phyloP scores from a whole-genome alignment of 2,797 vertebrate species.

The Propithecus perrieri region DNA sequence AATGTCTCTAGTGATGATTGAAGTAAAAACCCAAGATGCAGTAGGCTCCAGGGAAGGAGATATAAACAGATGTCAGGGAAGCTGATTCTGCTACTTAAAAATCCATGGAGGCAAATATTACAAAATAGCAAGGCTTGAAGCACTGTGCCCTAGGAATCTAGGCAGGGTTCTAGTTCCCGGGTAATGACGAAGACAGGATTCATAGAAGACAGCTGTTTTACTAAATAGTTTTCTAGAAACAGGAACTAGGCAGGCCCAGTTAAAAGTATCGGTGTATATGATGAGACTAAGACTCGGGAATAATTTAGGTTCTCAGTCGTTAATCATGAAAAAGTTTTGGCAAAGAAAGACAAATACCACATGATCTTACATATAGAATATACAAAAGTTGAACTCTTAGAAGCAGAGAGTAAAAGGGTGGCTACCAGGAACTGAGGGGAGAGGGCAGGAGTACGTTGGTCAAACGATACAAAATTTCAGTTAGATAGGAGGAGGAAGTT shows the following conservation, averaged over 20 bases:
- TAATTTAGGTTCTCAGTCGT: neutral
- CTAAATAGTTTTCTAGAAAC: neutral
- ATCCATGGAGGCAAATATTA: neutral
- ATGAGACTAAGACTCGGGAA: neutral
- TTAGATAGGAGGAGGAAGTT: neutral
- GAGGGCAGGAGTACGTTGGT: too few relatives aligned
- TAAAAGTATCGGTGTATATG: neutral
- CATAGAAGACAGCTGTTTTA: neutral
- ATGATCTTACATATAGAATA: neutral
- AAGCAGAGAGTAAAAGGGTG: neutral
- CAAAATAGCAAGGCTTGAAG: neutral
- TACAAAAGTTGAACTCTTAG: neutral
- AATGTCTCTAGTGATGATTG: neutral
- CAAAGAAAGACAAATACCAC: neutral
- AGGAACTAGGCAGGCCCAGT: neutral
- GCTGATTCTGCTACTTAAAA: neutral
- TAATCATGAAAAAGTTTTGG: neutral
- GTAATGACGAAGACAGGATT: neutral
- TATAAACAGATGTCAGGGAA: neutral
- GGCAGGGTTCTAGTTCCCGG: neutral
- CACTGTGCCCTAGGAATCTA: neutral
- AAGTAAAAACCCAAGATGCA: neutral
- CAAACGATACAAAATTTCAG: neutral
- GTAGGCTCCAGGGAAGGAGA: neutral
- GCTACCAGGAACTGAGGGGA: too few relatives aligned